These are phyloP conservation scores for Neopipo cinnamomea DNA, from an alignment of 2,113 vertebrate genomes.

Conservation along the genomic window DNA sequence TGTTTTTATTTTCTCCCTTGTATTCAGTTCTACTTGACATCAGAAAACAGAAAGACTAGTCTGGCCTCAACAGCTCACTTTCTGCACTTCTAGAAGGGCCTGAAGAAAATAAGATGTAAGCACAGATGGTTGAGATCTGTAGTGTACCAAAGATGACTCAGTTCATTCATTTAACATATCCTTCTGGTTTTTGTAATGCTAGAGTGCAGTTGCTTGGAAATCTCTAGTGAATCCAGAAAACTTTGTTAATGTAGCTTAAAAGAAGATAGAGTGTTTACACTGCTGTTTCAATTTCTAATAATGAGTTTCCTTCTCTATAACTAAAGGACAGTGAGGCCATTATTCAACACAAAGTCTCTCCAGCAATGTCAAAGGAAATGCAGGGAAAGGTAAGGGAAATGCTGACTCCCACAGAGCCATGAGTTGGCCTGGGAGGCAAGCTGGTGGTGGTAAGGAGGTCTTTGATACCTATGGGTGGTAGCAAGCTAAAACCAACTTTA, in stretches of 20 bases:
- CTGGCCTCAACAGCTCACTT: background rate
- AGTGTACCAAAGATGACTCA: background rate
- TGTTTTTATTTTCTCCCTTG: background rate
- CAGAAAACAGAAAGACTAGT: background rate
- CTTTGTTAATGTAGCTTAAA: background rate
- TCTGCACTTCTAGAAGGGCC: background rate
- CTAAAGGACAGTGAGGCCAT: background rate
- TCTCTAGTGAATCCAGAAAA: background rate
- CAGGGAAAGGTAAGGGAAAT: background rate
- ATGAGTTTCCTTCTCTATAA: background rate
- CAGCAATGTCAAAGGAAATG: background rate
- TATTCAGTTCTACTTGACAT: background rate
- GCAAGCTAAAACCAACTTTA: background rate
- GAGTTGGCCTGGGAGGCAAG: background rate
- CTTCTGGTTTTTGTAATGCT: background rate
- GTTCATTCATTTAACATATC: background rate
- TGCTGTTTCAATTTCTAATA: background rate
- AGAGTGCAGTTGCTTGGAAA: background rate
- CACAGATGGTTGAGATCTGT: slow-evolving; percentile 1
- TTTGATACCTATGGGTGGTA: accelerated
- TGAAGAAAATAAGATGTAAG: background rate
- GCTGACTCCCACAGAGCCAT: background rate
- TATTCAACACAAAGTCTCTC: background rate
- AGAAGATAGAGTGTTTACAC: background rate
- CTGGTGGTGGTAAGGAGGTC: background rate